phyloP scores from a whole-genome alignment of 2,113 vertebrate species.

The Caloenas nicobarica region DNA sequence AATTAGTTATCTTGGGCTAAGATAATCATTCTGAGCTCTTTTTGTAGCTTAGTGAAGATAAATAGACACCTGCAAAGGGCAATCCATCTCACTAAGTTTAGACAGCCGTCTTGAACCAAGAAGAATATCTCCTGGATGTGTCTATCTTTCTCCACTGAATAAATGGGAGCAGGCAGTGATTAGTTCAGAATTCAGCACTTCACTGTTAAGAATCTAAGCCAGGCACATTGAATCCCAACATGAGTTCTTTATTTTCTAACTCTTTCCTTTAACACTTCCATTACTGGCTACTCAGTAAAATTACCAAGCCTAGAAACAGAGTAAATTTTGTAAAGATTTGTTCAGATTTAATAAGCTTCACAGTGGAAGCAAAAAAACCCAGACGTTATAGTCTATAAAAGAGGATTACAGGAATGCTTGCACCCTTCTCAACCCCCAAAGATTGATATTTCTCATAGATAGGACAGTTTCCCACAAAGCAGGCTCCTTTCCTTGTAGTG shows the following conservation, averaged over 20 bases:
- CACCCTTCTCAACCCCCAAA: accelerated
- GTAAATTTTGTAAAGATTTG: background rate
- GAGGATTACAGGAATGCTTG: background rate
- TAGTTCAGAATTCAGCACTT: background rate
- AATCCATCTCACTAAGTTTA: background rate
- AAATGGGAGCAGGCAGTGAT: background rate
- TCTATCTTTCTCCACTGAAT: background rate
- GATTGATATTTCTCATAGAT: background rate
- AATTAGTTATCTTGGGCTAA: background rate
- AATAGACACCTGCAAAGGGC: background rate
- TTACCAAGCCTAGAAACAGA: background rate
- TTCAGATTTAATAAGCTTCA: background rate
- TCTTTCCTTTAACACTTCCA: background rate
- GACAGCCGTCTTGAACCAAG: background rate
- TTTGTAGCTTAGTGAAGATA: slow-evolving; percentile 11
- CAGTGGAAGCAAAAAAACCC: background rate
- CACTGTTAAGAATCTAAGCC: background rate
- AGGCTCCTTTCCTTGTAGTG: background rate
- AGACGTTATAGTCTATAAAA: background rate
- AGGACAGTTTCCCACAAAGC: background rate
- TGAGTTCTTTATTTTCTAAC: background rate
- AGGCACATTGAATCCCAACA: background rate
- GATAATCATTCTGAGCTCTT: background rate
- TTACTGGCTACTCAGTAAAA: background rate
- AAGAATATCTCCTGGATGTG: background rate